Evolutionary conservation across 2,113 vertebrate species (phyloP), one percentile per base, ranked within the genome.

Genomic region (Manacus vitellinus): DNA sequence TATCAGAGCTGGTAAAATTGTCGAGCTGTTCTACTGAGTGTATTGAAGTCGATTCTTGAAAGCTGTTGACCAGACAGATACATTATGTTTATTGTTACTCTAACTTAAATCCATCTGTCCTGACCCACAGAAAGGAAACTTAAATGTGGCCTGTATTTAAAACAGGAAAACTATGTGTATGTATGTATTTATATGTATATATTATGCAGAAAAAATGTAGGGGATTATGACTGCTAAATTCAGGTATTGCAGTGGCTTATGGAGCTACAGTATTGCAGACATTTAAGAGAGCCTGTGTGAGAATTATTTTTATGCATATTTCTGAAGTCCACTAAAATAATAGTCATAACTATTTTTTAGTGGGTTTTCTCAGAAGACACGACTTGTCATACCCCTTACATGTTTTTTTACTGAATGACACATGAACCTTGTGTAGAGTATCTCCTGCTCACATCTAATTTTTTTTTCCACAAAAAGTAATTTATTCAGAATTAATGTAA

Each of bases 1-100:
- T 54, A 56, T 62, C 76, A 93, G 79, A 35, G 46, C 43, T 83
- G 59, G 30, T 77, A 70, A 71, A 58, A 71, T 18, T 73, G 35
- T 27, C 27, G 35, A 84, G 47, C 55, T 71, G 21, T 31, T 94
- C 76, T 84, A 46, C 55, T 84, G 70, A 61, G 54, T 8, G n/a
- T 10, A 6, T 19, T 37, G 56, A 35, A 56, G 39, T 30, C 0
- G 0, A 19, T 35, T 58, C n/a, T 23, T 25, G 61, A 73, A 23
- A 0, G 0, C 17, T 70, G 37, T 77, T 59, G 73, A 54, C 37
- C 73, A 66, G 67, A 70, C 18, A 80, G 37, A 85, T 88, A 21
- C 17, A n/a, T 30, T 25, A 3, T 0, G 1, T 78, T 92, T 14
- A 4, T 18, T 80, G 12, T 8, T 66, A 63, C 63, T 90, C 49